Evolutionary conservation across 2,888 invertebrate species (phyloP), one percentile per base, ranked within the genome.

Genomic region (Beris chalybata): DNA sequence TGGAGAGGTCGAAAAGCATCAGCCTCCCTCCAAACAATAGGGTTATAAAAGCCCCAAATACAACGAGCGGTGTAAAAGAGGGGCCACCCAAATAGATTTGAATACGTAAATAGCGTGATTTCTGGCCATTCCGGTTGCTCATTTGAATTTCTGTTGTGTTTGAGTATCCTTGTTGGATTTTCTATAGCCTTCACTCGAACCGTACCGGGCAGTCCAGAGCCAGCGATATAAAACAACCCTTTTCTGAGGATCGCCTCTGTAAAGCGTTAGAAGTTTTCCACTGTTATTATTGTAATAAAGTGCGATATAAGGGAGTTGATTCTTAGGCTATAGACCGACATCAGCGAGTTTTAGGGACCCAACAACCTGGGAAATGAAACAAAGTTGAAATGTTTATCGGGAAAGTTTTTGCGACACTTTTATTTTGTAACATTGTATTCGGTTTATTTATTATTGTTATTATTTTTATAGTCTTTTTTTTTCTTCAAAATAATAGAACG

Each of bases 61-160:
- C 58, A 29, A 45, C 45, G 7, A 38, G 7, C 3, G 9, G 38
- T 7, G 38, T 38, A 38, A 7, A 38, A 38, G 38, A 4, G 3
- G 38, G 38, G 38, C 7, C 38, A 38, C 38, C 38, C 58, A 58
- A 61, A 61, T 50, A 52, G 61, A 61, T 61, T 61, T 61, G 61
- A 61, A 61, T 61, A 61, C 61, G 61, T 50, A 61, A 64, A 64
- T 67, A 57, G 67, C 67, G 67, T 67, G 64, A 67, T 67, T 67
- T 67, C 50, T 56, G 53, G 43, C 52, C 59, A 67, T 67, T 57
- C n/a, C 31, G 52, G 61, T 47, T 45, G 56, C 64, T 67, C 52
- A 67, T 67, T 67, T 67, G 67, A 67, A 67, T 67, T 67, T 61
- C 61, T n/a, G 45, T 45, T 58, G 30, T 47, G 45, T 47, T 58